Evolutionary conservation across 2,888 invertebrate species (phyloP), one percentile per base, ranked within the genome.

Genomic region (Biston stratarius): DNA sequence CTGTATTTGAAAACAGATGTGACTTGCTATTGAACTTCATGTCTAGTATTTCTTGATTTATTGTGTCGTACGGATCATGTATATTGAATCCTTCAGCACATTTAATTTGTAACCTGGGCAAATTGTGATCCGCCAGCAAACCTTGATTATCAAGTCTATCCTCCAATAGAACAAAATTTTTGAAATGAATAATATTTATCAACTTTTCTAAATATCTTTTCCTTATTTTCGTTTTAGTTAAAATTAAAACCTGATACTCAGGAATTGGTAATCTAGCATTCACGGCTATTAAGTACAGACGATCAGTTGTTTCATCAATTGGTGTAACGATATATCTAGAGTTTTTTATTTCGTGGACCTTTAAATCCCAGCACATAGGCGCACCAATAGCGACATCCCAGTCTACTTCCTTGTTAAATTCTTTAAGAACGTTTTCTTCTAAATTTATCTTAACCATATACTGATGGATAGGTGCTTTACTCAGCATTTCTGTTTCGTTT

Each of bases 221-320:
- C 33, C 10, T 6, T 1, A 59, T 42, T 40, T 48, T 49, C 6
- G 36, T 49, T 40, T 40, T 59, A n/a, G 59, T 59, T 51, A 59
- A 59, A 12, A 53, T 65, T 61, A 61, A 69, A 69, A 65, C 72
- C 56, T 61, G 45, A 67, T 69, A 53, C 60, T 47, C 59, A n/a
- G 59, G 59, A 7, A 49, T 42, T 12, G 59, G 59, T 2, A 40
- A 38, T 40, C 42, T 49, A 14, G 40, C n/a, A 0, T 11, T 49
- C 6, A 49, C 42, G 5, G 59, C 24, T 15, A 59, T 49, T 38
- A 59, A 49, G 12, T 59, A 59, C 14, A 59, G 40, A 12, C 49
- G 48, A 14, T 59, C 38, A 6, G 49, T 59, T 11, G 49, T 40
- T 12, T 33, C 12, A 40, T 59, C 49, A n/a, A 59, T 51, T 33